These are phyloP conservation scores for Enteromius argenteus DNA, from an alignment of 2,797 vertebrate genomes.

Conservation along the genomic window DNA sequence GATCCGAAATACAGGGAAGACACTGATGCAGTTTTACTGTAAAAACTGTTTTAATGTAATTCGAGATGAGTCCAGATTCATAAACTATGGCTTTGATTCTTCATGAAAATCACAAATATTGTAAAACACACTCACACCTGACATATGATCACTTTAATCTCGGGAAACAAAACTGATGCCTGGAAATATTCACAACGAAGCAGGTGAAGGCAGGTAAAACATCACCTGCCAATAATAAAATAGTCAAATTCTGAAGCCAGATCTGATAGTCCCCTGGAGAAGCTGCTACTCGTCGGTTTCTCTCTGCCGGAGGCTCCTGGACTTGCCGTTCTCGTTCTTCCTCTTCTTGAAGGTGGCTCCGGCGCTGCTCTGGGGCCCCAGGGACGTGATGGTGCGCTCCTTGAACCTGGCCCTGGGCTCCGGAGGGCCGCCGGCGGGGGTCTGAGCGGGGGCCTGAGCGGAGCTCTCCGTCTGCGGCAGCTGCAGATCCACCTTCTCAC, in stretches of 20 bases:
- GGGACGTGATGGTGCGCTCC: slow-evolving; percentile 92
- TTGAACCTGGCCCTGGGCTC: slow-evolving; percentile 87
- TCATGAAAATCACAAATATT: slow-evolving; percentile 3
- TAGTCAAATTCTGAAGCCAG: neutral
- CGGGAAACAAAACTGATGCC: neutral
- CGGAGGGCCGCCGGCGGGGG: slow-evolving; percentile 67
- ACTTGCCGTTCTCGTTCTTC: slow-evolving; percentile 90
- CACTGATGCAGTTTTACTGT: neutral
- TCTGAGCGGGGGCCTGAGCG: slow-evolving; percentile 67
- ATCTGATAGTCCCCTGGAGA: neutral
- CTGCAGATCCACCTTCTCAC: slow-evolving; percentile 88
- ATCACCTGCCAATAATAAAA: neutral
- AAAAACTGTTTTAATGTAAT: neutral
- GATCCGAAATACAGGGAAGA: neutral
- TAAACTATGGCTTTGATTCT: slow-evolving; percentile 14
- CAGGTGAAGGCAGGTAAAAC: neutral
- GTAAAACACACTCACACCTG: slow-evolving; percentile 5
- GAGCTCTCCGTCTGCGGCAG: slow-evolving; percentile 82
- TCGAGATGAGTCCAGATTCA: neutral
- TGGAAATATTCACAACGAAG: slow-evolving; percentile 14
- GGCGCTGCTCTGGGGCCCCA: slow-evolving; percentile 80
- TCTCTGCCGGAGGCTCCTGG: slow-evolving; percentile 90
- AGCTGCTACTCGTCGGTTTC: slow-evolving; percentile 81
- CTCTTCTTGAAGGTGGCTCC: slow-evolving; percentile 88
- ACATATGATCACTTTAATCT: neutral